phyloP scores from a whole-genome alignment of 2,888 invertebrate species.

The Pimpla rufipes region DNA sequence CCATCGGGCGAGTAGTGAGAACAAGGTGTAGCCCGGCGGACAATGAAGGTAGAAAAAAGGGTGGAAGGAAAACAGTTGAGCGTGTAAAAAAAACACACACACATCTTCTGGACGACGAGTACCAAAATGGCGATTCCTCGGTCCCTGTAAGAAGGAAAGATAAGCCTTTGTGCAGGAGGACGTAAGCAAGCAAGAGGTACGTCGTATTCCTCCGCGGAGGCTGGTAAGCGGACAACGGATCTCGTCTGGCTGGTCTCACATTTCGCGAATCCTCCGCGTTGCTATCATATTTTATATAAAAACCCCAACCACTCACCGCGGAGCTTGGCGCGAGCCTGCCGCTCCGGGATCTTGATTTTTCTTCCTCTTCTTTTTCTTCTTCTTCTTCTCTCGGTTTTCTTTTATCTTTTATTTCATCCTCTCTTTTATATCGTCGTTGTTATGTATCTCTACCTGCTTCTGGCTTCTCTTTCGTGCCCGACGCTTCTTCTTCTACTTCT shows the following conservation, averaged over 20 bases:
- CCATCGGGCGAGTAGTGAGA: constrained; percentile 64
- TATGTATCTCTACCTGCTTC: constrained; percentile 43
- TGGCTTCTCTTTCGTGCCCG: constrained; percentile 51
- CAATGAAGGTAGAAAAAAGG: constrained; percentile 68
- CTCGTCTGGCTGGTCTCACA: constrained; percentile 82
- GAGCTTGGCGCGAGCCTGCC: constrained; percentile 24
- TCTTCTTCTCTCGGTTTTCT: constrained; percentile 60
- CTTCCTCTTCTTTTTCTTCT: constrained; percentile 47
- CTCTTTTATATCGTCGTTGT: constrained; percentile 37
- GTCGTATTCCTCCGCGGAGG: constrained; percentile 38
- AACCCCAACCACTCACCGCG: constrained; percentile 40
- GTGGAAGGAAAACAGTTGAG: constrained; percentile 61
- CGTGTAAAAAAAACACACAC: constrained; percentile 55
- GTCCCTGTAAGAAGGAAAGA: constrained; percentile 77
- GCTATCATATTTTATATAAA: constrained; percentile 83
- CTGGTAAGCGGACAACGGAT: constrained; percentile 74
- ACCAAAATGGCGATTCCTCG: constrained; percentile 78
- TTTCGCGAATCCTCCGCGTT: constrained; percentile 81
- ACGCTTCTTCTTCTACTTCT: constrained; percentile 22
- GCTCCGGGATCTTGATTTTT: constrained; percentile 71
- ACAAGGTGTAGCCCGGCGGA: constrained; percentile 67
- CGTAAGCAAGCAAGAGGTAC: constrained; percentile 32
- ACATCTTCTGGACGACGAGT: constrained; percentile 65
- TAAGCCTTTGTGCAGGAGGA: constrained; percentile 80
- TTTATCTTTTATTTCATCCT: constrained; percentile 61